These are phyloP conservation scores for Sinotaia quadrata DNA, from an alignment of 2,888 invertebrate genomes.

Conservation along the genomic window DNA sequence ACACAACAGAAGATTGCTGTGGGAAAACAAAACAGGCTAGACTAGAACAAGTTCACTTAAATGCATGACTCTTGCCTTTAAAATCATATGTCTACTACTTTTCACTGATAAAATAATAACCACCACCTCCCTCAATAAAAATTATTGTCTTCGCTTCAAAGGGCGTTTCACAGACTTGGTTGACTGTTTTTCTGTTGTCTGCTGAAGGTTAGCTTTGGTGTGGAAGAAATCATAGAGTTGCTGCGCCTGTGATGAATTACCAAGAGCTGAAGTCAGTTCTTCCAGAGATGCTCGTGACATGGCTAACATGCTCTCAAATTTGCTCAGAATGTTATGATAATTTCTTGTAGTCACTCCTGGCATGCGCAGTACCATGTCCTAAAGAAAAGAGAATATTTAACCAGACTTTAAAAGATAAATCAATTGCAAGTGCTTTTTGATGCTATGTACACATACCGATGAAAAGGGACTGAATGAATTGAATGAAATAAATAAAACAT, in stretches of 20 bases:
- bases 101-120: too few relatives aligned
- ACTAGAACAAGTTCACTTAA: too few relatives aligned
- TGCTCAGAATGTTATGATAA: slow-evolving; percentile 82
- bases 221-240: slow-evolving; percentile 70
- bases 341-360: slow-evolving; percentile 93
- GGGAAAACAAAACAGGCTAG: too few relatives aligned
- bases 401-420: neutral
- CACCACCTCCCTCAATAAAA: neutral
- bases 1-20: too few relatives aligned
- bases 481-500: too few relatives aligned
- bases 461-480: neutral
- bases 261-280: slow-evolving; percentile 81
- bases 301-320: slow-evolving; percentile 79
- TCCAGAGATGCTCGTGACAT: slow-evolving; percentile 75
- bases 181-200: slow-evolving; percentile 14
- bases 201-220: slow-evolving; percentile 32
- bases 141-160: slow-evolving; percentile 14
- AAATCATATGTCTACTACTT: too few relatives aligned
- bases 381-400: slow-evolving; percentile 10
- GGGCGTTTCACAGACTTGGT: neutral
- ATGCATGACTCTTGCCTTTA: too few relatives aligned
- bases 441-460: neutral
- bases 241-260: slow-evolving; percentile 74
- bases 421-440: neutral
- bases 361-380: slow-evolving; percentile 86